Base-by-base conservation (phyloP, 1,140 invertebrate genomes). In the Drosophila takahashii region DNA sequence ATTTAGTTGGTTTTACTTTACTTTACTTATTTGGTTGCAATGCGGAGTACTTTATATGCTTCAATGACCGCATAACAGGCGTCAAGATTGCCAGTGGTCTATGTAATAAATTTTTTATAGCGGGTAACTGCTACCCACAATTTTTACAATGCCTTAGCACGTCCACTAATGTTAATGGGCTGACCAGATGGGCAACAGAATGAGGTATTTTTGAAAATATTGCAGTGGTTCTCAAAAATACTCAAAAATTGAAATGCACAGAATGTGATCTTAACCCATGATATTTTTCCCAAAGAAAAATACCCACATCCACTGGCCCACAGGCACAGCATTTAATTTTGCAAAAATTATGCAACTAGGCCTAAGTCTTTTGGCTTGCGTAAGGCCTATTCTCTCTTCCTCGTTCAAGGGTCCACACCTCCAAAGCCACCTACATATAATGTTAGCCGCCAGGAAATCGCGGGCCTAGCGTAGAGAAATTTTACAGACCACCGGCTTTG, bases 331-430 rank as follows among this genome's bases (percentile, higher is more conserved):
- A 39, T 11, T 65, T 64, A 16, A 42, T 37, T 29, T 44, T 61
- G 39, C 29, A 42, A 37, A 44, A 64, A 79, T 83, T 83, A 75
- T 65, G 75, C 70, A 83, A 83, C 67, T 70, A 65, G 39, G 13
- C 7, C 36, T n/a, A 42, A 59, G 44, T 32, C 37, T 58, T 18
- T 22, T 36, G 11, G 18, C 18, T 83, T 85, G 81, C 65, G 77
- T 80, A 60, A 85, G 56, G 53, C 57, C 44, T 36, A 61, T 65
- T 57, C 48, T 50, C 41, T 39, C 32, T 50, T 56, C 64, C 62
- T 54, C 32, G 27, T 39, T 22, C 41, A 70, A 70, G 64, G 67
- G 47, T 48, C 39, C 10, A 8, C 18, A 18, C 22, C 27, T 32
- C 50, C 27, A 48, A 50, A 39, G 36, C 22, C 10, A 13, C 44